phyloP scores from a whole-genome alignment of 2,888 invertebrate genomes.

The Rhynchonema sp. region DNA sequence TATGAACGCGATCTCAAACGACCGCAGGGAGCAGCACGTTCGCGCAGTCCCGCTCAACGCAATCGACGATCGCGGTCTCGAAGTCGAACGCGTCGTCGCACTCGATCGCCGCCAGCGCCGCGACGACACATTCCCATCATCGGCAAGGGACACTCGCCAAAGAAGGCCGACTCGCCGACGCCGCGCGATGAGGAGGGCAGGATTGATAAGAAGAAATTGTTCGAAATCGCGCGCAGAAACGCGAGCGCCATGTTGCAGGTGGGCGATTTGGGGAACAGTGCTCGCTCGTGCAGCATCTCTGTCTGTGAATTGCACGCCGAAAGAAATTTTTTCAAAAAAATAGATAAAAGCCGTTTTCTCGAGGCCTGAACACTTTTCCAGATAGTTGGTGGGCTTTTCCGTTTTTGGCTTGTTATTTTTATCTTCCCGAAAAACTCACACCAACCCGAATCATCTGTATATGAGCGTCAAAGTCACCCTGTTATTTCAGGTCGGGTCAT shows the following conservation, averaged over 20 bases:
- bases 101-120: background rate
- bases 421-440: too few relatives aligned
- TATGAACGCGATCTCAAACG: too few relatives aligned
- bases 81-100: background rate
- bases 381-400: background rate
- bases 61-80: background rate
- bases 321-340: constrained; percentile 40
- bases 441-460: too few relatives aligned
- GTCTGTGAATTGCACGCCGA: too few relatives aligned
- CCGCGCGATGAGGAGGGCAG: constrained; percentile 3
- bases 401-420: too few relatives aligned
- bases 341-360: background rate
- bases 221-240: constrained; percentile 78
- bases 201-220: constrained; percentile 75
- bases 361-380: background rate
- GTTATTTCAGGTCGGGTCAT: constrained; percentile 11
- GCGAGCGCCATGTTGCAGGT: constrained; percentile 72
- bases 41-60: too few relatives aligned
- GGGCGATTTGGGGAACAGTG: constrained; percentile 56
- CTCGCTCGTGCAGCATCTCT: too few relatives aligned
- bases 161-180: background rate
- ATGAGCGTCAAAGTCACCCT: too few relatives aligned
- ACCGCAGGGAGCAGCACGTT: too few relatives aligned
- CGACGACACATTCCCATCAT: too few relatives aligned
- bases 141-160: too few relatives aligned